Base-by-base conservation (phyloP, 2,888 invertebrate genomes). In the Scrobipalpa costella region DNA sequence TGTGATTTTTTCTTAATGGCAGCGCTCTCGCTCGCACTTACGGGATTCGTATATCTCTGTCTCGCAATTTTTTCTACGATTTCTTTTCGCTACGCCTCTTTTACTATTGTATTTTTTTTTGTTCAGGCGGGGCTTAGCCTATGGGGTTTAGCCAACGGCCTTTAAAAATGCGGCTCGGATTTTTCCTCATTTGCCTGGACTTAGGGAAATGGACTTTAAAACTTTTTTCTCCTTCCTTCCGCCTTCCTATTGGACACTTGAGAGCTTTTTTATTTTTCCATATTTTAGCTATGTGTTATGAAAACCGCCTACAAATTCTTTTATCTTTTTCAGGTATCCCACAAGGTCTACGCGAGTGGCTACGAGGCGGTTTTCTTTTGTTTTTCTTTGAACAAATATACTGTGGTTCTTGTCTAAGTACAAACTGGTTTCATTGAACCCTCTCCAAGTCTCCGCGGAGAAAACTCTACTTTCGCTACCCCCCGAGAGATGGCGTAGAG, bases 81-180 rank as follows among this genome's bases (percentile, higher is more conserved):
- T 89, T 87, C 85, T 88, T 88, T 88, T 83, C 81, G 80, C 74
- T 77, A 85, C 90, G 90, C 91, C 91, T 90, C 86, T 85, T 83
- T 84, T 79, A 80, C 83, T 85, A 83, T 84, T 79, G 79, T 79
- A 80, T 79, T 84, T 87, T 85, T 27, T 88, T 88, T 85, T 80
- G 72, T 77, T 80, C 85, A 90, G 90, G 90, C 90, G 90, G 84
- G 84, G 90, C 89, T 88, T 88, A 81, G 77, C 79, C 76, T 73
- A 84, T 83, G 85, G 86, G 86, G 88, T 80, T 75, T 84, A 84
- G 81, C 86, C 84, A 87, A 83, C 84, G 80, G 84, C 76, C 75
- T 82, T 80, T 83, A 76, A 72, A 55, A 55, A 75, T 73, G 75
- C 73, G 77, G 78, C 78, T 83, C 74, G 69, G 71, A 70, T 83